These are phyloP conservation scores for Alaudala cheleensis DNA, from an alignment of 2,113 vertebrate genomes.

Conservation along the genomic window DNA sequence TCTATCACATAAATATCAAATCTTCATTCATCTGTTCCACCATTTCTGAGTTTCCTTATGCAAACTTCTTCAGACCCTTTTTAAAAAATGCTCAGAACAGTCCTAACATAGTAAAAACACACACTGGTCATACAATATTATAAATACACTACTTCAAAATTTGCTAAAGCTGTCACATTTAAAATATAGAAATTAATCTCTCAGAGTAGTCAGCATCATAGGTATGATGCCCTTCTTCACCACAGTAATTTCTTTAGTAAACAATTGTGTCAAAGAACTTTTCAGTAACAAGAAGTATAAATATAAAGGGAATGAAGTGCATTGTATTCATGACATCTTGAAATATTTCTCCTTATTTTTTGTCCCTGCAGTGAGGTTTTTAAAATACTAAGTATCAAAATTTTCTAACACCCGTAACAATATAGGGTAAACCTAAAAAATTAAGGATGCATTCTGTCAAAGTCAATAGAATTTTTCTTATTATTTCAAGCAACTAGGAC, in stretches of 20 bases:
- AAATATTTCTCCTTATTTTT: neutral
- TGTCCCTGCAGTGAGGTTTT: neutral
- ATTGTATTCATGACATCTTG: neutral
- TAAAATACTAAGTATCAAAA: neutral
- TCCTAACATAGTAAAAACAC: neutral
- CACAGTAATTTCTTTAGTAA: neutral
- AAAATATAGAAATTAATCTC: neutral
- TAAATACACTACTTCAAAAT: neutral
- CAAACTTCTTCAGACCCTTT: neutral
- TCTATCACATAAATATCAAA: neutral
- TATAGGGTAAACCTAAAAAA: slow-evolving; percentile 9
- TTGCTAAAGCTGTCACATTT: neutral
- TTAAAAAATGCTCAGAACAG: neutral
- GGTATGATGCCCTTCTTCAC: neutral
- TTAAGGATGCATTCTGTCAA: neutral
- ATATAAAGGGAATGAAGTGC: neutral
- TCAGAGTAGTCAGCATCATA: neutral
- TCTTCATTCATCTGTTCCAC: neutral
- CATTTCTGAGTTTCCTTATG: neutral
- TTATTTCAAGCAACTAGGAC: neutral
- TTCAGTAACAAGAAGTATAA: neutral
- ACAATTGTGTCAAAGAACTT: neutral
- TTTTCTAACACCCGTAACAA: neutral
- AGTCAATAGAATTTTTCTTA: neutral
- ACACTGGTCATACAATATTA: neutral